Percentiles rank a stretch among this genome's conserved stretches.
Evolutionary conservation across 2,113 vertebrate genomes (phyloP).

Genomic region (Myrmecobius fasciatus): DNA sequence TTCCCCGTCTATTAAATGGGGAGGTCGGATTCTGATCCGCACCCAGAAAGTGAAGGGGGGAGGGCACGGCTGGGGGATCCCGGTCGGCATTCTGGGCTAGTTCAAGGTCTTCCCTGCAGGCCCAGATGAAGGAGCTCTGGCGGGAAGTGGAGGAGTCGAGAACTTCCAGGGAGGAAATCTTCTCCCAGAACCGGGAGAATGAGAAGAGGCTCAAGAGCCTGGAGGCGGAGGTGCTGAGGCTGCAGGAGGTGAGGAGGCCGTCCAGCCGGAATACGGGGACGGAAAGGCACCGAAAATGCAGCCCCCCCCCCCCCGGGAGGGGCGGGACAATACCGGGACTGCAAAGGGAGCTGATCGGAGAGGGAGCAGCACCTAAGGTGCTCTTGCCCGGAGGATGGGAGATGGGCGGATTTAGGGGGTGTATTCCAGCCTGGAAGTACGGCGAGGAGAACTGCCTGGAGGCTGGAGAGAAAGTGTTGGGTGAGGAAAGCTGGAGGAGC

Average conservation of each 20-base stretch:
- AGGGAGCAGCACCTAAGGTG: not conserved
- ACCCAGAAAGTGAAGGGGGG: too few relatives aligned
- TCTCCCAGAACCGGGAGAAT: constrained; percentile 86
- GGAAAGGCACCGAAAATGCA: not conserved
- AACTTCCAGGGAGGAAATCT: constrained; percentile 87
- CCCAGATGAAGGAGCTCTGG: constrained; percentile 91
- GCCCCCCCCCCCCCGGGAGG: too few relatives aligned
- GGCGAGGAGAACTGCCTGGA: not conserved
- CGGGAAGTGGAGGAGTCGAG: constrained; percentile 91
- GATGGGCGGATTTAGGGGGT: not conserved
- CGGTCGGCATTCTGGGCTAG: not conserved
- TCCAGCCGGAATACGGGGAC: too few relatives aligned
- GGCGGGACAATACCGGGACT: too few relatives aligned
- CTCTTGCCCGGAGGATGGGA: too few relatives aligned
- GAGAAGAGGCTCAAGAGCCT: constrained; percentile 92
- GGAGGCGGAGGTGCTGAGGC: constrained; percentile 90
- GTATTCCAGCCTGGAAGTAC: fast-evolving
- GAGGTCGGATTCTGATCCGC: not conserved
- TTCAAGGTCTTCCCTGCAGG: constrained; percentile 73
- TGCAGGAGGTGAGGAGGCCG: constrained; percentile 86
- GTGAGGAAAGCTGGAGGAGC: not conserved
- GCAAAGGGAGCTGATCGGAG: not conserved
- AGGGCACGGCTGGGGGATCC: not conserved
- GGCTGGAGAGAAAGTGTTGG: fast-evolving
- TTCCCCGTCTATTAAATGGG: not conserved